phyloP scores from a whole-genome alignment of 2,113 vertebrate genomes.

The Piprites chloris region DNA sequence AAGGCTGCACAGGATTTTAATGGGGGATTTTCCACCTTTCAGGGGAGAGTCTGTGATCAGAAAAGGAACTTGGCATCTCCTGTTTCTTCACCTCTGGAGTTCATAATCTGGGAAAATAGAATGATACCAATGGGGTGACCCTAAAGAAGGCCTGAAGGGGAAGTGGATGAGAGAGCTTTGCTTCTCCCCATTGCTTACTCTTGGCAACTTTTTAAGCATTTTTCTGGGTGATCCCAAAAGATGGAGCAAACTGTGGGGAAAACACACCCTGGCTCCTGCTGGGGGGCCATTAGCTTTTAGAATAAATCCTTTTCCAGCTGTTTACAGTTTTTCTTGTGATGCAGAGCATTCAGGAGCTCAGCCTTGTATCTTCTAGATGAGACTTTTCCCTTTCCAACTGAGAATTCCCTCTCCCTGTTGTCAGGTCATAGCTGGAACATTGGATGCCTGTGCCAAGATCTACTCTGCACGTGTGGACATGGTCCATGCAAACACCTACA shows the following conservation, averaged over 20 bases:
- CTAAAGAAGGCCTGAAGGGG: neutral
- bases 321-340: accelerated
- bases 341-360: neutral
- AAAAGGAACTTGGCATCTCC: neutral
- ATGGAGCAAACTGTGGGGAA: neutral
- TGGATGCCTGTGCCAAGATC: constrained; percentile 96
- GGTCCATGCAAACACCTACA: constrained; percentile 88
- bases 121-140: too few relatives aligned
- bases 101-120: neutral
- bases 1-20: neutral
- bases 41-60: accelerated
- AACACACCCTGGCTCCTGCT: neutral
- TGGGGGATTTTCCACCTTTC: neutral
- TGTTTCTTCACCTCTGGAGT: neutral
- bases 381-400: neutral
- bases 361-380: neutral
- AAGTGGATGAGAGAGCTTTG: neutral
- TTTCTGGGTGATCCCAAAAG: neutral
- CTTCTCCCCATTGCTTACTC: neutral
- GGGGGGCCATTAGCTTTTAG: accelerated
- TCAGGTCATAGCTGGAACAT: constrained; percentile 88
- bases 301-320: neutral
- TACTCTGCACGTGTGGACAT: constrained; percentile 91
- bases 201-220: neutral
- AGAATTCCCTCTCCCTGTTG: neutral